Evolutionary conservation across 37 sponge, comb jelly and placozoan species (phyloP).

Genomic region (Axinella damicornis): DNA sequence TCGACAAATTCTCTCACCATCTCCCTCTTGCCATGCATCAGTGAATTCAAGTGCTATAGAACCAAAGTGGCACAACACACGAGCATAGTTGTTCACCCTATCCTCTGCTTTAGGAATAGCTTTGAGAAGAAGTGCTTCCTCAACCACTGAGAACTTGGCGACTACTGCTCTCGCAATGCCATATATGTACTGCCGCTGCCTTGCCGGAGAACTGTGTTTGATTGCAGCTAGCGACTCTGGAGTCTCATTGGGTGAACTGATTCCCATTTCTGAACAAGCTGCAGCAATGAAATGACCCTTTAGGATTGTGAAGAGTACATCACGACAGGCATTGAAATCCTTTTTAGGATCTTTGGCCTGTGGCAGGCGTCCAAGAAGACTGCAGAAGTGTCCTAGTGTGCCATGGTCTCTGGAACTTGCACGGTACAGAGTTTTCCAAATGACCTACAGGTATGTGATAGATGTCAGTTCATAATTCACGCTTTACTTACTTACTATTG

Average conservation of each 20-base stretch:
- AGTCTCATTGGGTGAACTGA: neutral
- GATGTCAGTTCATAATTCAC: too few relatives aligned
- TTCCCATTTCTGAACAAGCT: constrained; percentile 22
- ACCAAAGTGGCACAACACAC: constrained; percentile 47
- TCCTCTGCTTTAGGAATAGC: constrained; percentile 9
- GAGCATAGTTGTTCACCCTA: constrained; percentile 39
- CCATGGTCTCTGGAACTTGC: constrained; percentile 20
- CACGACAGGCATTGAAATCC: constrained; percentile 23
- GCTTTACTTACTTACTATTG: too few relatives aligned
- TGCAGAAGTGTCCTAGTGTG: constrained; percentile 15
- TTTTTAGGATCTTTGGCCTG: constrained; percentile 34
- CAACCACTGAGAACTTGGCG: constrained; percentile 11
- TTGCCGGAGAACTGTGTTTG: neutral
- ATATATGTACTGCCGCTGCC: neutral
- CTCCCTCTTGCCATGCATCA: constrained; percentile 57
- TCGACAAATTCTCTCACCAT: constrained; percentile 36
- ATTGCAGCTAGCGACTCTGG: neutral
- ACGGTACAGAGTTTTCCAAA: constrained; percentile 38
- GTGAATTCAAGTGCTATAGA: constrained; percentile 13
- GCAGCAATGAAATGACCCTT: constrained; percentile 41
- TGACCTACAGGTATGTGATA: constrained; percentile 15
- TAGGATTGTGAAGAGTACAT: constrained; percentile 10
- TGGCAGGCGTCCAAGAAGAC: constrained; percentile 12
- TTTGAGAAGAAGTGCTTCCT: constrained; percentile 4
- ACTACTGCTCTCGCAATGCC: constrained; percentile 20